These are phyloP conservation scores for Calameuta idolon DNA, from an alignment of 2,888 invertebrate species.

Conservation along the genomic window DNA sequence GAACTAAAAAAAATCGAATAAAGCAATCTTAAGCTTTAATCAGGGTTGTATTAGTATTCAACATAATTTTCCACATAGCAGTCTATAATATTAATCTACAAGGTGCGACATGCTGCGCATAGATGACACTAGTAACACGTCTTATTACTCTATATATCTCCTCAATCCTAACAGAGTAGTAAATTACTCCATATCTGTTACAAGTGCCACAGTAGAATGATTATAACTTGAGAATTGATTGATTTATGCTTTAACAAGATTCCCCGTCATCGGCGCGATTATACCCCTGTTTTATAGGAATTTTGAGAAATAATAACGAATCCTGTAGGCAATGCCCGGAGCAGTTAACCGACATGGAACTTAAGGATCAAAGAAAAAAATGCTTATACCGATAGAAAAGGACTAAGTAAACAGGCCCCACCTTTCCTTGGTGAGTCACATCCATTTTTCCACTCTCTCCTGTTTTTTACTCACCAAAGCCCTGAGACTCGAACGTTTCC, in stretches of 20 bases:
- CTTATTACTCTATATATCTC: not conserved
- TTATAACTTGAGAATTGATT: not conserved
- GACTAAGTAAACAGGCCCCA: slow-evolving; percentile 29
- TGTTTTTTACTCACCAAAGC: not conserved
- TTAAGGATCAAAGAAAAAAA: not conserved
- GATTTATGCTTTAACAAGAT: not conserved
- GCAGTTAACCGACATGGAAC: not conserved
- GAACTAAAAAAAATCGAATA: slow-evolving; percentile 2
- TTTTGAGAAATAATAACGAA: not conserved
- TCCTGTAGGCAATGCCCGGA: not conserved
- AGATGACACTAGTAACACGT: not conserved
- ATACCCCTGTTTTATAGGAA: not conserved
- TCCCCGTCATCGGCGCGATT: not conserved
- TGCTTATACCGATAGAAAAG: slow-evolving; percentile 4
- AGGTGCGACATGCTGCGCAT: not conserved
- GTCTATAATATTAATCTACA: not conserved
- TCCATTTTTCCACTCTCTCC: not conserved
- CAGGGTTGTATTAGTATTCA: not conserved
- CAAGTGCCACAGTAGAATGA: not conserved
- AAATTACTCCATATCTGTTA: not conserved
- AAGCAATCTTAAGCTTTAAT: not conserved
- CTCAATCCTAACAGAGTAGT: not conserved
- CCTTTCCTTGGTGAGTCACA: slow-evolving; percentile 10
- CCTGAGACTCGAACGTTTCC: not conserved
- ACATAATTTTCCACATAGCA: not conserved